Percentiles rank a stretch among this genome's conserved stretches.
Conservation (phyloP, 2,797 vertebrate genomes). For the Nasua narica region DNA sequence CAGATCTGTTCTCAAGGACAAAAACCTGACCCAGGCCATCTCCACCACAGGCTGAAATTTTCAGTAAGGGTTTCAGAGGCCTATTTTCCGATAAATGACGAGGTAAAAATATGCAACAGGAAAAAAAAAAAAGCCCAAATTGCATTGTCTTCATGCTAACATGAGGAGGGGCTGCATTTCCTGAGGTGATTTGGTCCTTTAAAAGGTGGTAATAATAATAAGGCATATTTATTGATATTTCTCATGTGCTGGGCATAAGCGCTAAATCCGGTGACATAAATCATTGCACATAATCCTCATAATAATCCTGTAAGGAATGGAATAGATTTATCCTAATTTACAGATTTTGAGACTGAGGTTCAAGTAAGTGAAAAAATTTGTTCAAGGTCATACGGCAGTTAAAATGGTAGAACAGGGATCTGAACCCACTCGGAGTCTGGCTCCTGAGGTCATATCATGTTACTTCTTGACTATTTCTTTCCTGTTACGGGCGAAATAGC, state of each 20-base stretch:
- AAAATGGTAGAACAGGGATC: background rate
- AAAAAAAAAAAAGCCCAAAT: background rate
- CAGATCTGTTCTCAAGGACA: conserved; percentile 37
- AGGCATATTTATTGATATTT: background rate
- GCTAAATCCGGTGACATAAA: background rate
- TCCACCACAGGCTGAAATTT: background rate
- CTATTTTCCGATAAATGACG: background rate
- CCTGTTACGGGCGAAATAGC: background rate
- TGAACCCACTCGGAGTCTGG: background rate
- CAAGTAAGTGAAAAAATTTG: background rate
- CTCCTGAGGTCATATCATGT: background rate
- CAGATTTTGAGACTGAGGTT: background rate
- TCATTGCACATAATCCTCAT: background rate
- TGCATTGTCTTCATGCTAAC: background rate
- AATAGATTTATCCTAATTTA: conserved; percentile 17
- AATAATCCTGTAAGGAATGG: background rate
- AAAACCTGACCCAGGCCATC: conserved; percentile 1
- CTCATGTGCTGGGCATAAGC: background rate
- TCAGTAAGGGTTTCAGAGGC: background rate
- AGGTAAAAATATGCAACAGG: background rate
- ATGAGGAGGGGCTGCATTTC: background rate
- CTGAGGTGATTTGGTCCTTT: background rate
- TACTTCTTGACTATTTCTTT: background rate
- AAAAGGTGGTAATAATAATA: background rate
- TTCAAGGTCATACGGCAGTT: background rate